Evolutionary conservation across 1,140 invertebrate species (phyloP).

Genomic region (Drosophila orosa): DNA sequence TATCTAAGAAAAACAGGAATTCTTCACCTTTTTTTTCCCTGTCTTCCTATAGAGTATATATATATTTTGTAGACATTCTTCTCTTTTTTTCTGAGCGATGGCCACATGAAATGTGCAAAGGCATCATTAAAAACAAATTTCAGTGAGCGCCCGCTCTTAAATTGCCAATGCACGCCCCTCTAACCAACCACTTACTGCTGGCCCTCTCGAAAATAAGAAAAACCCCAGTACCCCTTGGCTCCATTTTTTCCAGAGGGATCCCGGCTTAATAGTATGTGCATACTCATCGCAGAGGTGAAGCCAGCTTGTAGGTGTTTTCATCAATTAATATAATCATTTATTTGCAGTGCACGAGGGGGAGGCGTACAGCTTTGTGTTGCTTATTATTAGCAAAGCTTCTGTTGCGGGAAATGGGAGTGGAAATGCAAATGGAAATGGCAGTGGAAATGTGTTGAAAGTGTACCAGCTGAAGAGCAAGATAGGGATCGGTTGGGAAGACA

Average conservation of each 20-base stretch:
- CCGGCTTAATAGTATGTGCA: slow-evolving; percentile 39
- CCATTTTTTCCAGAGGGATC: slow-evolving; percentile 9
- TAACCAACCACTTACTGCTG: slow-evolving; percentile 3
- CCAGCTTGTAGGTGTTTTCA: slow-evolving; percentile 71
- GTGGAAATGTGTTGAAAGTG: slow-evolving; percentile 24
- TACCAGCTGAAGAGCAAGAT: neutral
- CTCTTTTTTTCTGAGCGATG: slow-evolving; percentile 55
- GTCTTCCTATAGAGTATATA: neutral
- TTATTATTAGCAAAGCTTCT: slow-evolving; percentile 45
- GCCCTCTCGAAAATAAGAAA: neutral
- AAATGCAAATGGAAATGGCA: slow-evolving; percentile 51
- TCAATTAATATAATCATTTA: slow-evolving; percentile 82
- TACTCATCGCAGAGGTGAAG: neutral
- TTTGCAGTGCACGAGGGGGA: slow-evolving; percentile 63
- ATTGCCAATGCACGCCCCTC: slow-evolving; percentile 62
- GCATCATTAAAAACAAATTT: slow-evolving; percentile 81
- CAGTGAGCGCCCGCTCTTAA: slow-evolving; percentile 65
- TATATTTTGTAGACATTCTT: slow-evolving; percentile 14
- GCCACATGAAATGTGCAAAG: slow-evolving; percentile 71
- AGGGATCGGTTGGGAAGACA: neutral
- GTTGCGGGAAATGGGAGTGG: slow-evolving; percentile 38
- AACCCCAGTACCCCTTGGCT: neutral
- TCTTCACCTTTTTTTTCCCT: neutral
- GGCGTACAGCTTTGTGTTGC: slow-evolving; percentile 21
- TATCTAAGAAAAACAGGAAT: slow-evolving; percentile 43